These are phyloP conservation scores for Misgurnus anguillicaudatus DNA, from an alignment of 2,113 vertebrate species.

Conservation along the genomic window DNA sequence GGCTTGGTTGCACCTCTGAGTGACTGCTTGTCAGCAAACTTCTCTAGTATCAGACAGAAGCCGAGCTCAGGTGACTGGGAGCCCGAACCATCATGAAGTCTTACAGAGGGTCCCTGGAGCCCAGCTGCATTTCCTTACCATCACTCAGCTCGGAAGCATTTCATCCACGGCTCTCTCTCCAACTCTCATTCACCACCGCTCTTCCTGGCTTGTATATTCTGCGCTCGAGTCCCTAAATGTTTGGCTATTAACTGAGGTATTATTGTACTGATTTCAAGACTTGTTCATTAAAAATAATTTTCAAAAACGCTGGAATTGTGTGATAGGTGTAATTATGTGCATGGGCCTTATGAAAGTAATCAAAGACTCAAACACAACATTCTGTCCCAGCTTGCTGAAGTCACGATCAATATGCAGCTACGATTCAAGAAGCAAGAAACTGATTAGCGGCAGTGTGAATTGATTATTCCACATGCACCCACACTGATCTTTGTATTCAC, in stretches of 20 bases:
- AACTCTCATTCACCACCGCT: conserved; percentile 24
- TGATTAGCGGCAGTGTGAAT: conserved; percentile 39
- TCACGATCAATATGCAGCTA: conserved; percentile 41
- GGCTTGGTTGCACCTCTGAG: conserved; percentile 61
- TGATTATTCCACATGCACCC: conserved; percentile 34
- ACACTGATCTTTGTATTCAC: conserved; percentile 33
- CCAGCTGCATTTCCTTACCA: conserved; percentile 53
- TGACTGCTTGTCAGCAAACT: conserved; percentile 72
- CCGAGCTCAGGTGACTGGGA: conserved; percentile 69
- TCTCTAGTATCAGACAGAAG: conserved; percentile 71
- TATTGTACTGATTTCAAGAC: conserved; percentile 24
- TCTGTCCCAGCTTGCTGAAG: conserved; percentile 12
- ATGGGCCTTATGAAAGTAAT: conserved; percentile 7
- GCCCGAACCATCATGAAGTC: conserved; percentile 43
- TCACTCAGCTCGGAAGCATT: conserved; percentile 54
- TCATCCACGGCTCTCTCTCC: conserved; percentile 46
- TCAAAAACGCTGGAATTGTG: neutral
- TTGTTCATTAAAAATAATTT: conserved; percentile 24
- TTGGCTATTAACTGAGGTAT: conserved; percentile 14
- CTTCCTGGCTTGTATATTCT: too few relatives aligned
- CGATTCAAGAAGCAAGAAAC: conserved; percentile 34
- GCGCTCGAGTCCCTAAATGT: conserved; percentile 19
- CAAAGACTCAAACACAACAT: conserved; percentile 15
- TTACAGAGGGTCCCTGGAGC: conserved; percentile 35
- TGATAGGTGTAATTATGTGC: neutral